These are phyloP conservation scores for Spea hammondii DNA, from an alignment of 2,797 vertebrate species.

Conservation along the genomic window DNA sequence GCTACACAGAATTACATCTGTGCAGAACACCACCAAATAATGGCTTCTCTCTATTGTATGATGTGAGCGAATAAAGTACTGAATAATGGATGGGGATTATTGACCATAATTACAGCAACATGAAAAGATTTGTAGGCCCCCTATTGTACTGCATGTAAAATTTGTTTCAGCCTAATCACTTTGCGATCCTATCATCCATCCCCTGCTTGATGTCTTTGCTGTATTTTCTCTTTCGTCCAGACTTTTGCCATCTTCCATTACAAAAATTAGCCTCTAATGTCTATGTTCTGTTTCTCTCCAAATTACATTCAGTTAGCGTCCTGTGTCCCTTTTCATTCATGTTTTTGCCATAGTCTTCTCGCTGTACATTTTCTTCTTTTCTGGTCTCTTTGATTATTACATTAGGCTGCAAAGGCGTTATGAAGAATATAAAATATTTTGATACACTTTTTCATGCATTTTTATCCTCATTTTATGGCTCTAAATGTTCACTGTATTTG, in stretches of 20 bases:
- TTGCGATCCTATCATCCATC: neutral
- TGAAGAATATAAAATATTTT: too few species aligned
- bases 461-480: neutral
- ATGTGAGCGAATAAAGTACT: slow-evolving; percentile 1
- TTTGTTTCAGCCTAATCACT: slow-evolving; percentile 13
- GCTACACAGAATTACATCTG: too few species aligned
- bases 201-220: neutral
- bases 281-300: neutral
- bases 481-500: too few species aligned
- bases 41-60: slow-evolving; percentile 1
- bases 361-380: neutral
- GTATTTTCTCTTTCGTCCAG: neutral
- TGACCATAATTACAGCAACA: slow-evolving; percentile 11
- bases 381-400: slow-evolving; percentile 8
- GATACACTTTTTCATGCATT: neutral
- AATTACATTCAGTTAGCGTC: neutral
- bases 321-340: slow-evolving; percentile 3
- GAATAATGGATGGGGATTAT: slow-evolving; percentile 26
- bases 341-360: neutral
- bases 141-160: slow-evolving; percentile 5
- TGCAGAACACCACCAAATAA: neutral
- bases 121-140: slow-evolving; percentile 10
- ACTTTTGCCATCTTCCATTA: slow-evolving; percentile 7
- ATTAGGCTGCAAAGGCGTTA: too few species aligned
- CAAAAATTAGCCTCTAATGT: slow-evolving; percentile 20